Evolutionary conservation across 2,888 invertebrate species (phyloP).

Genomic region (Boloria selene): DNA sequence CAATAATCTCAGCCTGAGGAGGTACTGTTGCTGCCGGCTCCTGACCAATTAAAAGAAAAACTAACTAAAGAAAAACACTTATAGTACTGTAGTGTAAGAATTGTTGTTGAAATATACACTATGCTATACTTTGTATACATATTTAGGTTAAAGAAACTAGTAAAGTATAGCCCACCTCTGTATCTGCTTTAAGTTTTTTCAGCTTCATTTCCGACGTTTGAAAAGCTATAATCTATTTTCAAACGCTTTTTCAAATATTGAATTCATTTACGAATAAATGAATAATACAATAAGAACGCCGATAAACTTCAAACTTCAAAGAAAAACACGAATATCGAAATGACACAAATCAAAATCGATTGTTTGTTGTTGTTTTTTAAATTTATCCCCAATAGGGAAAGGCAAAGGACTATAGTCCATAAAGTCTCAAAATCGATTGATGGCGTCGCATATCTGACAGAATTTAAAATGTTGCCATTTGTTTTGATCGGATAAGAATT

Average conservation of each 20-base stretch:
- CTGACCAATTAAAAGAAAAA: conserved; percentile 25
- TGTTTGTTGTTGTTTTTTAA: too few species aligned
- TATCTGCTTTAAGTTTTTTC: conserved; percentile 64
- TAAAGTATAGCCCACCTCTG: conserved; percentile 51
- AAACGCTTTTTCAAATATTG: not conserved
- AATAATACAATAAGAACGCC: not conserved
- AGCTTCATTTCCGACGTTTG: conserved; percentile 55
- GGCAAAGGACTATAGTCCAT: too few species aligned
- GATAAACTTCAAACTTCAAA: conserved; percentile 4
- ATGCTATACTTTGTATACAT: not conserved
- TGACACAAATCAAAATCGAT: conserved; percentile 5
- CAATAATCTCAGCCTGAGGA: conserved; percentile 75
- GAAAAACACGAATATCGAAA: not conserved
- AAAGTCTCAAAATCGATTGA: not conserved
- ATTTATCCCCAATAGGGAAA: too few species aligned
- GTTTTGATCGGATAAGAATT: too few species aligned
- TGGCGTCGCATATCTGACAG: conserved; percentile 12
- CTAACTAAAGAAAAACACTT: too few species aligned
- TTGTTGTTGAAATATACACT: not conserved
- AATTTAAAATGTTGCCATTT: not conserved
- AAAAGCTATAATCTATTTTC: too few species aligned
- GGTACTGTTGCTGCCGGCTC: conserved; percentile 48
- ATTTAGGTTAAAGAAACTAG: not conserved
- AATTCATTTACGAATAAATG: conserved; percentile 2
- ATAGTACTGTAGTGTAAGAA: not conserved